These are phyloP conservation scores for Pluvianellus socialis DNA, from an alignment of 2,113 vertebrate genomes.

Conservation along the genomic window DNA sequence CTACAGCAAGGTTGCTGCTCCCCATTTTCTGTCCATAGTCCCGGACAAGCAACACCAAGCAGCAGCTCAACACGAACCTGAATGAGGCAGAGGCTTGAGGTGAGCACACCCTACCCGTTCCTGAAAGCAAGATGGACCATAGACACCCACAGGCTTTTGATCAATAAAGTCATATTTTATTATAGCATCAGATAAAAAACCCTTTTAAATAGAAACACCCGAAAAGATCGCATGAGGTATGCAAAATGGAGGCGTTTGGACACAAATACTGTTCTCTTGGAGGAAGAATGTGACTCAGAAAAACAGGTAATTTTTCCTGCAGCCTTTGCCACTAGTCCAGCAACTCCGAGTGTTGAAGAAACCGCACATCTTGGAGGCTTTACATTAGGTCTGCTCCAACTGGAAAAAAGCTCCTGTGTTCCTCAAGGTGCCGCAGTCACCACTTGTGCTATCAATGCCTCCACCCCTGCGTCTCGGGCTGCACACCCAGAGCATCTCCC, in stretches of 20 bases:
- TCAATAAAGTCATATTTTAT: neutral
- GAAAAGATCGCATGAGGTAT: neutral
- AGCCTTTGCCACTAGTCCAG: neutral
- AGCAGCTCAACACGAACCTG: fast-evolving
- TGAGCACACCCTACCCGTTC: fast-evolving
- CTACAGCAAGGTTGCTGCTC: neutral
- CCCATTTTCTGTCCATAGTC: neutral
- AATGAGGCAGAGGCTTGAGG: neutral
- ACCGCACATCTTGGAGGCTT: neutral
- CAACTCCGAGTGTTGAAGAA: neutral
- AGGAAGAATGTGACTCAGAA: neutral
- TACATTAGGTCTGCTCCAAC: neutral
- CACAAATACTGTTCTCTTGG: neutral
- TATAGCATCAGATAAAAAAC: neutral
- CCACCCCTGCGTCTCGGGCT: neutral
- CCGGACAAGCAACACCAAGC: neutral
- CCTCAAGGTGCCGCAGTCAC: neutral
- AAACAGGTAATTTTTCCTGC: neutral
- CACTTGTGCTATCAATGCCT: neutral
- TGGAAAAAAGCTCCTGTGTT: neutral
- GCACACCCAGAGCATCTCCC: neutral
- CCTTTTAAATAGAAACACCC: neutral
- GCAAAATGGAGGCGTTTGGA: neutral
- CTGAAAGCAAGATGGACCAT: fast-evolving
- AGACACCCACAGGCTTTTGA: neutral